Conservation (phyloP, 2,113 vertebrate species). For the Coracopsis vasa region DNA sequence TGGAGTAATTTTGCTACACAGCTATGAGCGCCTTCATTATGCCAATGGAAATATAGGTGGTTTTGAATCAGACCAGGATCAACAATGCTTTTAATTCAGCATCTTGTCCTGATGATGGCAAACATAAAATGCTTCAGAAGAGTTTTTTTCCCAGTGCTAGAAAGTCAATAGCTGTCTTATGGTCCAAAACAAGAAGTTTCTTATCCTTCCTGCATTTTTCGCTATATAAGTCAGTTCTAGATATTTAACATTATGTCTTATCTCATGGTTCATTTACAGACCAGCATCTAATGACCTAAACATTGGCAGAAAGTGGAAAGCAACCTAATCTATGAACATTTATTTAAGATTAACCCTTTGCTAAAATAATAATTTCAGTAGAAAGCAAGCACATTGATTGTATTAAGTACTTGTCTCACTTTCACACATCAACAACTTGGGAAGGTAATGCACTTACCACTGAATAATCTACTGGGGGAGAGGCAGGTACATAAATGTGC, state of each 20-base stretch:
- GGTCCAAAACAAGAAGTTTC: not conserved
- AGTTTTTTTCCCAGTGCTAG: not conserved
- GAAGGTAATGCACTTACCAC: too few relatives aligned
- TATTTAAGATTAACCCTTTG: not conserved
- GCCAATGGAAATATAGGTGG: accelerated
- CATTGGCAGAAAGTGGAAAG: not conserved
- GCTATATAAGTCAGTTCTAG: not conserved
- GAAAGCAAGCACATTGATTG: not conserved
- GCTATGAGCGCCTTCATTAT: not conserved
- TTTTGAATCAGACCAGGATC: not conserved
- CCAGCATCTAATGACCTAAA: not conserved
- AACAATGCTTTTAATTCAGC: not conserved
- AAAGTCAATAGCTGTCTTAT: not conserved
- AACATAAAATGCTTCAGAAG: not conserved
- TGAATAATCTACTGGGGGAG: too few relatives aligned
- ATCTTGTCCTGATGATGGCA: not conserved
- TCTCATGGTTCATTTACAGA: not conserved
- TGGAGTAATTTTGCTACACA: not conserved
- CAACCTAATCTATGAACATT: not conserved
- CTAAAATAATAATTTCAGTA: not conserved
- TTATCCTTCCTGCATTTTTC: not conserved
- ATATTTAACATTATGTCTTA: not conserved
- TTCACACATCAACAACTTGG: not conserved
- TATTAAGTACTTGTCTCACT: not conserved
- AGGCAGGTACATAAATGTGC: too few relatives aligned